These are phyloP conservation scores for Pentalonia nigronervosa DNA, from an alignment of 1,140 invertebrate genomes.

Conservation along the genomic window DNA sequence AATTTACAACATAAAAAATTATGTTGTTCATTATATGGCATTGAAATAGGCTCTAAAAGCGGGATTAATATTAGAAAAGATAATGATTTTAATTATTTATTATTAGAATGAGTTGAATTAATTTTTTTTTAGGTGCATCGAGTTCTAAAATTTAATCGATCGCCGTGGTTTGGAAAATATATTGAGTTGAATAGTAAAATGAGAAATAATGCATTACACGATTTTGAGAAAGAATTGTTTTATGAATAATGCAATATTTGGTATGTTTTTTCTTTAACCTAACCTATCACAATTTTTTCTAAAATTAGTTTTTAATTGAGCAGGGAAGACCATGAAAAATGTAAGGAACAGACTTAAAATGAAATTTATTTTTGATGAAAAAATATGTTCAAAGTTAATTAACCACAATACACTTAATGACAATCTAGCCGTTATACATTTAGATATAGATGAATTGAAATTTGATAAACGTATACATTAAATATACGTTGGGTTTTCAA, in stretches of 20 bases:
- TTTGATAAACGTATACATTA: too few species aligned
- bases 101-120: too few species aligned
- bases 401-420: background rate
- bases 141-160: constrained; percentile 65
- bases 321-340: background rate
- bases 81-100: too few species aligned
- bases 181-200: constrained; percentile 65
- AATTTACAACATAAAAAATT: constrained; percentile 61
- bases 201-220: constrained; percentile 63
- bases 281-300: too few species aligned
- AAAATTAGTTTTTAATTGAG: too few species aligned
- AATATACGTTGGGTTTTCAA: background rate
- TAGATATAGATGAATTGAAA: background rate
- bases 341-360: background rate
- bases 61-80: constrained; percentile 64
- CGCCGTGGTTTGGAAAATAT: constrained; percentile 60
- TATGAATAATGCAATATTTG: constrained; percentile 63
- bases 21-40: constrained; percentile 62
- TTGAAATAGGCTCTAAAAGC: constrained; percentile 65
- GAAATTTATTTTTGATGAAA: background rate
- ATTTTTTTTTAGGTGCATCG: constrained; percentile 65
- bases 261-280: too few species aligned
- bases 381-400: background rate
- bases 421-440: background rate
- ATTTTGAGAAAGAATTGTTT: constrained; percentile 66